These are phyloP conservation scores for Bos indicus DNA, from an alignment of 2,113 vertebrate species.

Conservation along the genomic window DNA sequence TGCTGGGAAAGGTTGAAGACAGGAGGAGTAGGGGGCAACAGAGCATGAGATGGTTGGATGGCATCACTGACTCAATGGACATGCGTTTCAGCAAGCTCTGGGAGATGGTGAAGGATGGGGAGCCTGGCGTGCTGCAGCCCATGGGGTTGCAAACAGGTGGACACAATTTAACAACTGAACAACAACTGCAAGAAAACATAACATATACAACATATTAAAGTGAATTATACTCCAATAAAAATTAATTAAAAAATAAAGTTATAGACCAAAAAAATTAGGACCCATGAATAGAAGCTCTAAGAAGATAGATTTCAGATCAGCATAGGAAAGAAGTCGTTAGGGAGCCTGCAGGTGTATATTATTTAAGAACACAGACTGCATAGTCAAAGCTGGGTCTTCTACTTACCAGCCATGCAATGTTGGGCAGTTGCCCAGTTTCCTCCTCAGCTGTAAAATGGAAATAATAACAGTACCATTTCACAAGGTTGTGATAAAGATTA, in stretches of 20 bases:
- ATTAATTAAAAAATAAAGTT: neutral
- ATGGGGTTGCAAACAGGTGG: neutral
- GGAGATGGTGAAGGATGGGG: neutral
- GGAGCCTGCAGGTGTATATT: neutral
- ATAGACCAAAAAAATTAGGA: neutral
- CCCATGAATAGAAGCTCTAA: neutral
- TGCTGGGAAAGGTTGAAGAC: neutral
- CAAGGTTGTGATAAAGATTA: neutral
- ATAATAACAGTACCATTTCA: neutral
- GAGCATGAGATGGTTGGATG: neutral
- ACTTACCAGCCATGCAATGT: neutral
- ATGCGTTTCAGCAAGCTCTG: neutral
- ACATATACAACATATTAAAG: neutral
- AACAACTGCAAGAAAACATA: neutral
- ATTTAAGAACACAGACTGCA: neutral
- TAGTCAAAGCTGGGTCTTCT: neutral
- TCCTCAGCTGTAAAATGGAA: neutral
- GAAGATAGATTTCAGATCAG: neutral
- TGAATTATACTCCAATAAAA: neutral
- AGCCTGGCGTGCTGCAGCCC: neutral
- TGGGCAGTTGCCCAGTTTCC: neutral
- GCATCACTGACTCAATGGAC: neutral
- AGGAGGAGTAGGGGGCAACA: neutral
- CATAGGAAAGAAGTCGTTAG: neutral
- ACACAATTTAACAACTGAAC: accelerated